Base-by-base conservation (phyloP, 2,888 invertebrate genomes). In the Mimumesa dahlbomi region DNA sequence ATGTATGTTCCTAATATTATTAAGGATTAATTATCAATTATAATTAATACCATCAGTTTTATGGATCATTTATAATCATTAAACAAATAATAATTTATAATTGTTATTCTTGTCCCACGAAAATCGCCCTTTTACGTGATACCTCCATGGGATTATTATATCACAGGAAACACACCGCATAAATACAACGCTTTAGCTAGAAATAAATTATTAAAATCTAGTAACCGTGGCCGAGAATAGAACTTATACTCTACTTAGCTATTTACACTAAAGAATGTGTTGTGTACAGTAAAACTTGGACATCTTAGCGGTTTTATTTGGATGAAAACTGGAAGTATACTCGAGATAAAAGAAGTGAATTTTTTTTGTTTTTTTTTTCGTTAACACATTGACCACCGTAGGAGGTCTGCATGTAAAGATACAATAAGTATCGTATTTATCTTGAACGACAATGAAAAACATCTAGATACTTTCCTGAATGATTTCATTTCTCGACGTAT, bases 181-280 rank as follows among this genome's bases (percentile, higher is more conserved):
- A 50, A 59, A 62, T 54, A 54, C 21, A 67, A 74, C 31, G 18
- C 19, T 79, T 83, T 86, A 85, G 72, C 85, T 85, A 84, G 82
- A 86, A n/a, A 88, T 87, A 85, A 88, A 86, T 87, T 84, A 87
- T 84, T 84, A 85, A 81, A 79, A 75, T 67, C 73, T 70, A 56
- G 38, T 49, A 50, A 74, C 61, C 13, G 31, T 54, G 63, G 49
- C 52, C 19, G 43, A 57, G 50, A 48, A 38, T 40, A 46, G 14
- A 52, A 49, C 61, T 64, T 61, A 61, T 49, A 56, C 62, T 52
- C 76, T 81, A 83, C 82, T 84, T 87, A 85, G 72, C 84, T 88
- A 88, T 88, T 58, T 88, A 88, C 88, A 88, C 79, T 87, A 86
- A 69, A 62, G 65, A 78, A 73, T 73, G 36, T 49, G 34, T n/a